Percentiles rank a stretch among this genome's conserved stretches.
Evolutionary conservation across 2,888 invertebrate genomes (phyloP).

Genomic region (Marronus borbonicus): DNA sequence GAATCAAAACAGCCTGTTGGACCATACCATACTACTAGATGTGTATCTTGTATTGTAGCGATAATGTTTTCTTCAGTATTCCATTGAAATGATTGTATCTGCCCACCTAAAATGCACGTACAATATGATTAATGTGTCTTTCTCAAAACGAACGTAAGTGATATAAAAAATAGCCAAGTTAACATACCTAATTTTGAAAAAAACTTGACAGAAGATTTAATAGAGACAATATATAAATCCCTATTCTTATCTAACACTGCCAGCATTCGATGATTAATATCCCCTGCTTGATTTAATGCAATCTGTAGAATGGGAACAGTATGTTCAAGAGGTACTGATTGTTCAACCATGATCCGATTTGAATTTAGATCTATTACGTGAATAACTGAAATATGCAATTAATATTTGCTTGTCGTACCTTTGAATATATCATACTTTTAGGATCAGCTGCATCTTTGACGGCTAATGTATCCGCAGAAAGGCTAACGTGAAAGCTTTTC

Average conservation of each 20-base stretch:
- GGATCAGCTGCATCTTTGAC: conserved; percentile 89
- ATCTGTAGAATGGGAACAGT: conserved; percentile 86
- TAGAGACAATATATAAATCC: conserved; percentile 87
- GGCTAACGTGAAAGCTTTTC: conserved; percentile 82
- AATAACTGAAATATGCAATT: conserved; percentile 75
- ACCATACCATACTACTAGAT: conserved; percentile 87
- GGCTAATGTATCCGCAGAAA: conserved; percentile 91
- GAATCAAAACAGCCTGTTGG: conserved; percentile 83
- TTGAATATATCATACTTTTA: conserved; percentile 75
- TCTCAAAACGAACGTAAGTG: no score
- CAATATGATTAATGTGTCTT: background rate
- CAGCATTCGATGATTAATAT: conserved; percentile 84
- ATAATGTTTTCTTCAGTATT: conserved; percentile 85
- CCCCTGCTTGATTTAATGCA: conserved; percentile 89
- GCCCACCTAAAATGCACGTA: conserved; percentile 70
- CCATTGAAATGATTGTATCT: conserved; percentile 77
- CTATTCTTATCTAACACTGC: conserved; percentile 92
- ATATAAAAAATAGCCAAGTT: background rate
- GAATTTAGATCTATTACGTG: conserved; percentile 89
- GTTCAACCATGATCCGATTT: conserved; percentile 82
- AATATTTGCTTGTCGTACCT: background rate
- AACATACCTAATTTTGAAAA: conserved; percentile 81
- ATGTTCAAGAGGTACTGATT: conserved; percentile 84
- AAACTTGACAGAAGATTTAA: conserved; percentile 77
- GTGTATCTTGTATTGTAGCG: conserved; percentile 84